Evolutionary conservation across 2,888 invertebrate species (phyloP), one percentile per base, ranked within the genome.

Genomic region (Drosophila recens): DNA sequence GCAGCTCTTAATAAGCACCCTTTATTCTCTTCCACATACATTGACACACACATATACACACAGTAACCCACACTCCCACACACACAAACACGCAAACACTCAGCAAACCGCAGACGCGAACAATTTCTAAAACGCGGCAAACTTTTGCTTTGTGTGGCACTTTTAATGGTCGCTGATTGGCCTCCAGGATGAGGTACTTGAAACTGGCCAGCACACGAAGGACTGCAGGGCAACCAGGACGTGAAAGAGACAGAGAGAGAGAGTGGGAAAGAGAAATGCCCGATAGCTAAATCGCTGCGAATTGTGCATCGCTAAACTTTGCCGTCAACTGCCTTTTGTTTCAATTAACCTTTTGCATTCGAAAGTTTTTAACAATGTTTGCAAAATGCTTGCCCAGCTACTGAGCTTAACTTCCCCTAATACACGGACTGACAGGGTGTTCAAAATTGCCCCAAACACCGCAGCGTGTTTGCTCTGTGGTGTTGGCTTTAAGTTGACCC

Each of bases 331-430:
- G 75, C 67, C 82, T 79, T 87, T 87, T 89, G 86, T 87, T 85
- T 87, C 87, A 89, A 89, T 89, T 87, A 89, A 89, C 89, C 85
- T 86, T 86, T 86, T 84, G 57, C 78, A 82, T 84, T 89, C 72
- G 84, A 86, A 84, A 74, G 83, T 27, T 89, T 36, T 84, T 79
- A 87, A 87, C 89, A 84, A 84, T 86, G 89, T 89, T 86, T 85
- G 85, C 83, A 48, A 75, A 83, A 79, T 84, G 82, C 74, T 80
- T 72, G 77, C 71, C 67, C 68, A 77, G 56, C 80, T 52, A 61
- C 45, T 49, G 53, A 33, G 27, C 40, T 4, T 11, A 15, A 9
- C 40, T 13, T n/a, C 17, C 53, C 45, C 23, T 9, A 23, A 34
- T 6, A 11, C 45, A 13, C 13, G n/a, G 0, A 40, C 4, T 10